Base-by-base conservation (phyloP, 1,140 invertebrate genomes). In the Stratiolaelaps scimitus region DNA sequence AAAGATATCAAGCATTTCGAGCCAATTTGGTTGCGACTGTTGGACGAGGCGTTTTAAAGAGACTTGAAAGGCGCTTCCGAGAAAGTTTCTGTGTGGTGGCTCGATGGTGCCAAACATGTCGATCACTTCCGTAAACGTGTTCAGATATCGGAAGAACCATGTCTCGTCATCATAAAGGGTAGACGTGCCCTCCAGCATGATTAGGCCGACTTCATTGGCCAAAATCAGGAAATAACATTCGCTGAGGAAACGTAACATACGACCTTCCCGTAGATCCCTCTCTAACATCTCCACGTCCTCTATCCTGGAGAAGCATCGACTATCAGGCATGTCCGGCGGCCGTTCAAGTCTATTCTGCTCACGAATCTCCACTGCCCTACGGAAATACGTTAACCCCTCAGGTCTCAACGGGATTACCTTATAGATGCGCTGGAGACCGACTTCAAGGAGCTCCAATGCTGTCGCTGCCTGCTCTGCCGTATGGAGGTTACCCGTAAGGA, bases 401-500 rank as follows among this genome's bases (percentile, higher is more conserved):
- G 15, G 4, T 15, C 10, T 13, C 20, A 60, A 23, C 15, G 53
- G 53, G 23, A 60, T 60, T 1, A 29, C 23, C 23, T 29, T 60
- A 1, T 29, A 15, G 4, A 34, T 26, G 26, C 53, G 53, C 23
- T 29, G 26, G 1, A 34, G 5, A 2, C 53, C 53, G 23, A 60
- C 34, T 23, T 60, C 26, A n/a, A 60, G 53, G 15, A 60, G 13
- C 34, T 60, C 53, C 15, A 29, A 60, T 15, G 53, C 53, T 29
- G 26, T 60, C 17, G 53, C 53, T 26, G 53, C 53, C 34, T 60
- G 26, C 13, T 60, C 53, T 29, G 53, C n/a, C 15, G 53, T 60
- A 26, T 60, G 53, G 17, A 15, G 20, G 20, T 60, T 26, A 15
- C 53, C 53, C 2, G 53, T 60, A 15, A 60, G 53, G 23, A 60